Evolutionary conservation across 2,888 invertebrate species (phyloP).

Genomic region (Zaprionus bogoriensis): DNA sequence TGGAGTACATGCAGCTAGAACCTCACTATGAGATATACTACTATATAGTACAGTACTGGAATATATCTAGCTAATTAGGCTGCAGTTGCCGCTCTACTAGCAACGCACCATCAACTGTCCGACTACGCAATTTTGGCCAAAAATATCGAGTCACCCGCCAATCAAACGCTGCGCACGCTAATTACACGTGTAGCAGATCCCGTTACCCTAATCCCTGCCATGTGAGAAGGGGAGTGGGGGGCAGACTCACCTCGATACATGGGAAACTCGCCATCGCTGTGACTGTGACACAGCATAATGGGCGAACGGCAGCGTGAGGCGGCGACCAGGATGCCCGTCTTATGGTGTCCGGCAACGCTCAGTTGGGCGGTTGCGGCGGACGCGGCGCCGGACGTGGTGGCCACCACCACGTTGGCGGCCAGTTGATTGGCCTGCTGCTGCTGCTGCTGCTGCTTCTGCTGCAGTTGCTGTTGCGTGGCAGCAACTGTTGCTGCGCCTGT

Average conservation of each 20-base stretch:
- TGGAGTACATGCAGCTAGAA: too few species aligned
- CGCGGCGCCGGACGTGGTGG: slow-evolving; percentile 21
- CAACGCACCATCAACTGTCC: too few species aligned
- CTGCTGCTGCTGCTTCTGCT: background rate
- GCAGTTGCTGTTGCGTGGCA: slow-evolving; percentile 28
- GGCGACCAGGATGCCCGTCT: slow-evolving; percentile 73
- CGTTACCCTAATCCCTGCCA: background rate
- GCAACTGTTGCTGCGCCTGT: slow-evolving; percentile 30
- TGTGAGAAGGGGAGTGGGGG: too few species aligned
- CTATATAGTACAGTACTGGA: too few species aligned
- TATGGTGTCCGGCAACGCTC: slow-evolving; percentile 61
- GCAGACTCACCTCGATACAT: slow-evolving; percentile 89
- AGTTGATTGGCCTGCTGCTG: slow-evolving; percentile 20
- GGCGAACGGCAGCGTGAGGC: slow-evolving; percentile 87
- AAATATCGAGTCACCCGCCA: too few species aligned
- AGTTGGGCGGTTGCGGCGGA: slow-evolving; percentile 39
- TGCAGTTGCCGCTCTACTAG: too few species aligned
- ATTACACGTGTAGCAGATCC: background rate
- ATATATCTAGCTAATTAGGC: too few species aligned
- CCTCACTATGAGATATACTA: too few species aligned
- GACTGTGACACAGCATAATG: slow-evolving; percentile 93
- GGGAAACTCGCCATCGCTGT: slow-evolving; percentile 93
- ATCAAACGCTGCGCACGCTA: background rate
- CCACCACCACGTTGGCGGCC: slow-evolving; percentile 35
- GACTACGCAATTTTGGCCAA: too few species aligned